phyloP scores from a whole-genome alignment of 2,888 invertebrate genomes.

The Drosophila rubida region DNA sequence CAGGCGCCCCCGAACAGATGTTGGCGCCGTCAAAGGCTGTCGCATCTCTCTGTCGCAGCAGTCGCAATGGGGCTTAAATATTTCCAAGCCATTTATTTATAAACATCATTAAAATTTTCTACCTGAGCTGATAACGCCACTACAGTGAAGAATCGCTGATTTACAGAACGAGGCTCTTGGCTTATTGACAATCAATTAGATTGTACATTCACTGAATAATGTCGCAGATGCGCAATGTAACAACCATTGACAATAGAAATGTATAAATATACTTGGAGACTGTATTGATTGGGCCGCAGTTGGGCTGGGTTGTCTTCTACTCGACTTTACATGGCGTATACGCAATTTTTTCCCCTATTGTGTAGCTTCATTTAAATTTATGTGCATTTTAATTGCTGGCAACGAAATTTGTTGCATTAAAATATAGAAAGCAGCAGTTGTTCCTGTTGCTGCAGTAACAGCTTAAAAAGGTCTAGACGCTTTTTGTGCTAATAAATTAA shows the following conservation, averaged over 20 bases:
- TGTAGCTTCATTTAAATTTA: constrained; percentile 64
- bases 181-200: not conserved
- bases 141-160: not conserved
- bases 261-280: not conserved
- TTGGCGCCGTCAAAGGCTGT: constrained; percentile 57
- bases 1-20: constrained; percentile 43
- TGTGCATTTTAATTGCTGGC: constrained; percentile 78
- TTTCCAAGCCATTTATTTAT: constrained; percentile 80
- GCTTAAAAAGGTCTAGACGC: constrained; percentile 80
- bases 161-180: not conserved
- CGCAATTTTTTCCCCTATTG: constrained; percentile 37
- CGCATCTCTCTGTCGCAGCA: constrained; percentile 23
- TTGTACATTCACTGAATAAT: not conserved
- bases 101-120: constrained; percentile 75
- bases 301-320: not conserved
- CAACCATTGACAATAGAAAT: constrained; percentile 7
- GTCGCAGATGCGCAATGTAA: constrained; percentile 5
- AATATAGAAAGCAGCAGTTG: constrained; percentile 51
- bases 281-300: not conserved
- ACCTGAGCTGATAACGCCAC: constrained; percentile 36
- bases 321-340: constrained; percentile 34
- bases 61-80: constrained; percentile 71
- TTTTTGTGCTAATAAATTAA: constrained; percentile 81
- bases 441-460: constrained; percentile 51
- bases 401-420: constrained; percentile 68